Base-by-base conservation (phyloP, 2,113 vertebrate genomes). In the Emydura subglobosa region DNA sequence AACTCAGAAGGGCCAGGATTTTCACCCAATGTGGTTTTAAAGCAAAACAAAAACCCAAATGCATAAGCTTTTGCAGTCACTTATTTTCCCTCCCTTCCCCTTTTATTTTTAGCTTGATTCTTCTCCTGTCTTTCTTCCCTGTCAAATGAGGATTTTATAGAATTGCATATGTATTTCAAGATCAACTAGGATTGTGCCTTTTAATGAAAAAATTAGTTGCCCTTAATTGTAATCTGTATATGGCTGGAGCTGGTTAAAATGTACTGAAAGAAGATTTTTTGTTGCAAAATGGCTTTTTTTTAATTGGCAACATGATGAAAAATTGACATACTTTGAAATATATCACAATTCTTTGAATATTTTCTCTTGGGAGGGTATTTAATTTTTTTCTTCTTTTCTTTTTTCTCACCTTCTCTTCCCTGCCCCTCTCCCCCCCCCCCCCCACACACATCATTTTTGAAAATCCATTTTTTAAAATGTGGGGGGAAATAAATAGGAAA, bases 301-400 rank as follows among this genome's bases (percentile, higher is more conserved):
- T 24, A n/a, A 74, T 14, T 42, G 10, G 24, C 39, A 24, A 11
- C 10, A 21, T 74, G 22, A 42, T 42, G 39, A 74, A 74, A 74
- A 74, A 42, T 74, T 74, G 22, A 42, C 39, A 39, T 42, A 74
- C 72, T 42, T 42, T 74, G 39, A 74, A 74, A 39, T 74, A 65
- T 11, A 74, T 42, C 21, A 42, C 9, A 72, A 24, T 42, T 22
- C 1, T 31, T 4, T 34, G 2, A 10, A 0, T 1, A 44, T 79
- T 82, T 42, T 42, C 24, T 53, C 44, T 0, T 47, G 47, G 47
- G 47, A 47, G 47, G 47, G 1, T 47, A 72, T 79, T 42, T 47
- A 27, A 27, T 9, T 0, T 0, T 2, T 29, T 9, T 0, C 0
- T 2, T n/a, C 7, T 9, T 82, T 47, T 51, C 8, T 82, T 13